Percentiles rank a stretch among this genome's conserved stretches.
Evolutionary conservation across 2,888 invertebrate species (phyloP).

Genomic region (Drosophila mulleri): DNA sequence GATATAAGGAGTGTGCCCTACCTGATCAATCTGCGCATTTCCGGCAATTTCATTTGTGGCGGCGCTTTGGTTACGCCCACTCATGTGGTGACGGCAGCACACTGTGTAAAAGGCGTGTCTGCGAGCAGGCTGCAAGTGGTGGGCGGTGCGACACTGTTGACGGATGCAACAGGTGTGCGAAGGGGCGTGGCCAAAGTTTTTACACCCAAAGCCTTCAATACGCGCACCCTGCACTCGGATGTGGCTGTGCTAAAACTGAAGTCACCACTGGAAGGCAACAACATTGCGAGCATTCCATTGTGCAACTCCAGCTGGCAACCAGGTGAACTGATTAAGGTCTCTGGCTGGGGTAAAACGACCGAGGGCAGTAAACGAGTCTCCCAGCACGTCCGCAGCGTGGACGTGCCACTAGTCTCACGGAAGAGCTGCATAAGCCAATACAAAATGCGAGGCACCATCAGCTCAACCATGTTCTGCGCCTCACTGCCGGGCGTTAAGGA

Average conservation of each 20-base stretch:
- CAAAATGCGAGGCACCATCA: slow-evolving; percentile 51
- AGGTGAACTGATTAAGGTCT: slow-evolving; percentile 70
- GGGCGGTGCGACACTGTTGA: slow-evolving; percentile 70
- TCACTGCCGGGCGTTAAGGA: slow-evolving; percentile 70
- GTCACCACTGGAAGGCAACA: slow-evolving; percentile 60
- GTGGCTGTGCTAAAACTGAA: slow-evolving; percentile 77
- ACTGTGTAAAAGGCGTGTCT: slow-evolving; percentile 72
- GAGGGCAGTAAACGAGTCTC: slow-evolving; percentile 62
- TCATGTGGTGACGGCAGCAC: slow-evolving; percentile 82
- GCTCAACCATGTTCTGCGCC: slow-evolving; percentile 82
- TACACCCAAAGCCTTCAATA: slow-evolving; percentile 67
- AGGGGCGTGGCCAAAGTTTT: slow-evolving; percentile 58
- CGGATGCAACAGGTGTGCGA: slow-evolving; percentile 56
- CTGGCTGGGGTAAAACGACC: slow-evolving; percentile 78
- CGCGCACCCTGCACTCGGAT: slow-evolving; percentile 67
- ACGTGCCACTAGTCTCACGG: slow-evolving; percentile 65
- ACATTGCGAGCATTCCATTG: slow-evolving; percentile 71
- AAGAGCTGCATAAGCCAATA: slow-evolving; percentile 66
- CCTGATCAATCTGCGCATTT: slow-evolving; percentile 68
- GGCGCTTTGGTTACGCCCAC: slow-evolving; percentile 73
- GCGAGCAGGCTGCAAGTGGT: slow-evolving; percentile 62
- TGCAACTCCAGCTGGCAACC: slow-evolving; percentile 58
- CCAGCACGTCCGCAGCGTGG: slow-evolving; percentile 69
- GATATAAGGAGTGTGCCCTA: slow-evolving; percentile 71
- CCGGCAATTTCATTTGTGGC: slow-evolving; percentile 77